Evolutionary conservation across 2,113 vertebrate genomes (phyloP).

Genomic region (Sebastes fasciatus): DNA sequence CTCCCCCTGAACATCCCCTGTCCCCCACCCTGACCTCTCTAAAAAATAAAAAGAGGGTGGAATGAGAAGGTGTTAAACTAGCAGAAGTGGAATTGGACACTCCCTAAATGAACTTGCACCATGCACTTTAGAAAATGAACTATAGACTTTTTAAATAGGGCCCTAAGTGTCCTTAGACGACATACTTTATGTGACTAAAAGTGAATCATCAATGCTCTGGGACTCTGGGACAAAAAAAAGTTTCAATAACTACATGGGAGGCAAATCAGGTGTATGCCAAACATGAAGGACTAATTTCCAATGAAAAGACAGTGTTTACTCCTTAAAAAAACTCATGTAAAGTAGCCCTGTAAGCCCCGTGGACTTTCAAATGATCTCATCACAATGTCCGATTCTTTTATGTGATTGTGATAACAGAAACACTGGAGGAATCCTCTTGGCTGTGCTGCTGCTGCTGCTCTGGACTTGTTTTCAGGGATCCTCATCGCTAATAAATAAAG

Average conservation of each 20-base stretch:
- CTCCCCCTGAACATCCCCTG: no score
- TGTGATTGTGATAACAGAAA: conserved; percentile 24
- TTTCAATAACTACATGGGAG: not conserved
- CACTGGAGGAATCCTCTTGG: conserved; percentile 17
- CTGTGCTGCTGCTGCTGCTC: conserved; percentile 1
- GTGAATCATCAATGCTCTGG: not conserved
- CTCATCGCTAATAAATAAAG: conserved; percentile 6
- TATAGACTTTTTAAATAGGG: no score
- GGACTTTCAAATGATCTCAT: conserved; percentile 23
- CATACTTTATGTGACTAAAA: not conserved
- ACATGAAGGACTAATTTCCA: not conserved
- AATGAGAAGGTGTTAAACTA: no score
- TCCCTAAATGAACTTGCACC: no score
- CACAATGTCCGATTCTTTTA: conserved; percentile 20
- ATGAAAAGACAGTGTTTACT: not conserved
- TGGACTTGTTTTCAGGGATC: conserved; percentile 21
- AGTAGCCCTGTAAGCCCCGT: not conserved
- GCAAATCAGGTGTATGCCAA: not conserved
- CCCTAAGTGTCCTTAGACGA: not conserved
- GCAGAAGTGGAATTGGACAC: no score
- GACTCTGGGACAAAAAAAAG: not conserved
- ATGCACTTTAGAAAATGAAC: no score
- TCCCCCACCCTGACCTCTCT: no score
- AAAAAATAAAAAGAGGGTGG: no score
- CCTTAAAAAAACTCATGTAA: not conserved